phyloP scores from a whole-genome alignment of 2,888 invertebrate species.

The Ormyrus thymus region DNA sequence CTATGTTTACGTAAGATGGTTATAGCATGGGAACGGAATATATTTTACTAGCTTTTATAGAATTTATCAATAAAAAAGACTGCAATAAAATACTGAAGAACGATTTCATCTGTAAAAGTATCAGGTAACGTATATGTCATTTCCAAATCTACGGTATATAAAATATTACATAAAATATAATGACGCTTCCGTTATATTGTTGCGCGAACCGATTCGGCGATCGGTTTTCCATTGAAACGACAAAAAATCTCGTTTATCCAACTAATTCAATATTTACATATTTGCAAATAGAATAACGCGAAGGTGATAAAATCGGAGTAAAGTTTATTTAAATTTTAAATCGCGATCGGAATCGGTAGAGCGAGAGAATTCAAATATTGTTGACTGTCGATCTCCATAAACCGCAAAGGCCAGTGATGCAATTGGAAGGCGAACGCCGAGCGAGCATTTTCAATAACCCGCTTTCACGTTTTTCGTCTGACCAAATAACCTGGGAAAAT shows the following conservation, averaged over 20 bases:
- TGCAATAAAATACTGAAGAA: too few relatives aligned
- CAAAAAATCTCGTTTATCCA: slow-evolving; percentile 3
- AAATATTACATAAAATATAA: too few relatives aligned
- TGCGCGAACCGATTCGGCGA: too few relatives aligned
- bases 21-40: background rate
- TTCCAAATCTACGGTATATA: too few relatives aligned
- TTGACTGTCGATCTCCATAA: slow-evolving; percentile 10
- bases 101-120: too few relatives aligned
- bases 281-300: background rate
- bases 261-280: slow-evolving; percentile 29
- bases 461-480: background rate
- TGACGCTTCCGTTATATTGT: too few relatives aligned
- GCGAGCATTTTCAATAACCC: background rate
- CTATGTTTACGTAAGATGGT: slow-evolving; percentile 1
- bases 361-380: slow-evolving; percentile 21
- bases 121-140: too few relatives aligned
- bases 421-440: background rate
- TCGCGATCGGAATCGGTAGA: slow-evolving; percentile 5
- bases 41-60: background rate
- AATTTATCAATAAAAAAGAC: background rate
- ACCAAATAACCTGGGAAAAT: background rate
- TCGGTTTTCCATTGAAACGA: background rate
- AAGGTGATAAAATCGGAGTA: background rate
- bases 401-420: slow-evolving; percentile 15
- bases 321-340: slow-evolving; percentile 29